A percentile compares a stretch with the other conserved stretches of the same genome.
These are phyloP conservation scores for Caretta caretta DNA, from an alignment of 2,113 vertebrate species.

Conservation along the genomic window DNA sequence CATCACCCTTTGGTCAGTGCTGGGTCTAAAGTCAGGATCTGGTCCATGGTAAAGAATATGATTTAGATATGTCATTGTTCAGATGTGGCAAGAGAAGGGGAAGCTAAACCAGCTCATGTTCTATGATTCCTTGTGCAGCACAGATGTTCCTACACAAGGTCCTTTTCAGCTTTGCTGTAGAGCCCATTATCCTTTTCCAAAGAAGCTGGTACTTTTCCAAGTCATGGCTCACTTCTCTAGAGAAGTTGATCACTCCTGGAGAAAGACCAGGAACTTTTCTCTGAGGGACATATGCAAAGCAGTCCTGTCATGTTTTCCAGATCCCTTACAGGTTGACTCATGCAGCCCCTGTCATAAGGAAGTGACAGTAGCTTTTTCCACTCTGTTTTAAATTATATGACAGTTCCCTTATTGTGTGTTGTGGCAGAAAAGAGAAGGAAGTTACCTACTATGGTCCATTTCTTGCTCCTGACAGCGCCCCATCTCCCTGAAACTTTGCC, in stretches of 20 bases:
- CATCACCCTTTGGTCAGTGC: background rate
- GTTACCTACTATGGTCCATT: background rate
- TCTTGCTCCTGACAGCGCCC: background rate
- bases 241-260: background rate
- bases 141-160: background rate
- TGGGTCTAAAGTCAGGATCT: background rate
- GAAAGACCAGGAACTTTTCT: background rate
- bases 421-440: background rate
- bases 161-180: background rate
- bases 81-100: background rate
- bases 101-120: background rate
- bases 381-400: background rate
- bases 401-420: background rate
- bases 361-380: background rate
- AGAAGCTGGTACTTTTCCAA: background rate
- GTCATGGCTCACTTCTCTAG: background rate
- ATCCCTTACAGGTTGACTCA: fast-evolving
- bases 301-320: background rate
- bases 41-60: background rate
- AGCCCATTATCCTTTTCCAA: background rate
- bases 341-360: background rate
- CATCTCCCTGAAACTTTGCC: conserved; percentile 1
- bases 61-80: background rate
- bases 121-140: background rate
- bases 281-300: background rate